These are phyloP conservation scores for Meliscaeva auricollis DNA, from an alignment of 2,888 invertebrate species.

Conservation along the genomic window DNA sequence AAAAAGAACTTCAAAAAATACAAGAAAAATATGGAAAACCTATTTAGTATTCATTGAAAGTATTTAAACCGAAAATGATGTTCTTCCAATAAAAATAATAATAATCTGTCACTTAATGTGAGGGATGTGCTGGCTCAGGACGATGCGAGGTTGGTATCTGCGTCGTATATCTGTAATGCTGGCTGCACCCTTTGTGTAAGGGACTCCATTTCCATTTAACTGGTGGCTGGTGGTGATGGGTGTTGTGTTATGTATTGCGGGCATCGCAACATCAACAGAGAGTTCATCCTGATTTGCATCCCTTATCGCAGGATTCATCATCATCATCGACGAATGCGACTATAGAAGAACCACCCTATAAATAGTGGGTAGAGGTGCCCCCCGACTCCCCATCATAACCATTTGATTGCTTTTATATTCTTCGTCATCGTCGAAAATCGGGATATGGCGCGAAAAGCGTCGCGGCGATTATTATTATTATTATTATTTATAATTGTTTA, in stretches of 20 bases:
- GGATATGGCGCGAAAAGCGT: constrained; percentile 49
- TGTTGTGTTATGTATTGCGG: constrained; percentile 35
- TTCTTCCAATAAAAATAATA: constrained; percentile 76
- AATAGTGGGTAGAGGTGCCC: constrained; percentile 14
- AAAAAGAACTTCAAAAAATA: constrained; percentile 12
- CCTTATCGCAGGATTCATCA: constrained; percentile 70
- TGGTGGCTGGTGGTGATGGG: constrained; percentile 28
- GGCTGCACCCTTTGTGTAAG: constrained; percentile 62
- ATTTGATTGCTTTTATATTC: constrained; percentile 13
- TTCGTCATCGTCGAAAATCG: neutral
- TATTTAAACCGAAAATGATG: constrained; percentile 76
- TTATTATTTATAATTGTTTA: constrained; percentile 20
- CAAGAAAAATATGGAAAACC: constrained; percentile 51
- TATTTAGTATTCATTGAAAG: constrained; percentile 76
- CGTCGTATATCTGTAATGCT: constrained; percentile 67
- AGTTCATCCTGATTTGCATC: constrained; percentile 79
- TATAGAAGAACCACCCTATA: constrained; percentile 9
- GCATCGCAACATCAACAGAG: constrained; percentile 75
- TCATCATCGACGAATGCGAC: constrained; percentile 33
- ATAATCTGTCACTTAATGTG: constrained; percentile 75
- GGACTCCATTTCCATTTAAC: constrained; percentile 23
- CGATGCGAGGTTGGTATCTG: constrained; percentile 78
- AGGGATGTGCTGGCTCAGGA: constrained; percentile 47
- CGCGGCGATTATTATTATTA: constrained; percentile 42
- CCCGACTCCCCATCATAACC: neutral